A percentile compares a stretch with the other conserved stretches of the same genome.
Evolutionary conservation across 2,113 vertebrate species (phyloP).

Genomic region (Trinectes maculatus): DNA sequence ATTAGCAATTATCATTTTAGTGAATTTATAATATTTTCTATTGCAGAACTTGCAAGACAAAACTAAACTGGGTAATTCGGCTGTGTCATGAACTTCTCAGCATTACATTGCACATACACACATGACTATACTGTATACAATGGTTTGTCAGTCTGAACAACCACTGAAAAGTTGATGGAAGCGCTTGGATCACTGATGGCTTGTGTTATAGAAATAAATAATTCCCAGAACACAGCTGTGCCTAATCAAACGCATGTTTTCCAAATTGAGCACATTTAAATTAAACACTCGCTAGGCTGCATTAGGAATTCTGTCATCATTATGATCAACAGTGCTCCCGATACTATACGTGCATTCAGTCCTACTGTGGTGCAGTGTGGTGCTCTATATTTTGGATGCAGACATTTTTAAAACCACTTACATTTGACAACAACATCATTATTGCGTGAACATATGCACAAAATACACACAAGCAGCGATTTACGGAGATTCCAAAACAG

Average conservation of each 20-base stretch:
- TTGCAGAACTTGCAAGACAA: too few species aligned
- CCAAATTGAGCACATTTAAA: slow-evolving; percentile 28
- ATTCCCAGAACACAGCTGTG: slow-evolving; percentile 58
- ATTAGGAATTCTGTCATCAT: slow-evolving; percentile 13
- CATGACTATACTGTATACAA: background rate
- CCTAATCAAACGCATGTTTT: slow-evolving; percentile 38
- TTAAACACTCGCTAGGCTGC: slow-evolving; percentile 29
- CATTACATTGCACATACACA: background rate
- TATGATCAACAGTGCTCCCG: background rate
- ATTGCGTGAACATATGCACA: slow-evolving; percentile 11
- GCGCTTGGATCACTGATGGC: background rate
- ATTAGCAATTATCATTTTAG: background rate
- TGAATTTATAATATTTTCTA: background rate
- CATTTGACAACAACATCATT: slow-evolving; percentile 40
- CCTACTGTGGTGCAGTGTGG: too few species aligned
- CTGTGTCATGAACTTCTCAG: too few species aligned
- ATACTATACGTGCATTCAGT: background rate
- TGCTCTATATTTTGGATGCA: slow-evolving; percentile 5
- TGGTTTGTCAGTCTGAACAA: background rate
- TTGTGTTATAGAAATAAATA: slow-evolving; percentile 24
- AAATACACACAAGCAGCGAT: slow-evolving; percentile 20
- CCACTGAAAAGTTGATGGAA: background rate
- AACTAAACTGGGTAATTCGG: background rate
- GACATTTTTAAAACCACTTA: slow-evolving; percentile 32
- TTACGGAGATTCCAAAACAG: slow-evolving; percentile 3